phyloP scores from a whole-genome alignment of 1,140 invertebrate genomes.

The Elysia chlorotica region DNA sequence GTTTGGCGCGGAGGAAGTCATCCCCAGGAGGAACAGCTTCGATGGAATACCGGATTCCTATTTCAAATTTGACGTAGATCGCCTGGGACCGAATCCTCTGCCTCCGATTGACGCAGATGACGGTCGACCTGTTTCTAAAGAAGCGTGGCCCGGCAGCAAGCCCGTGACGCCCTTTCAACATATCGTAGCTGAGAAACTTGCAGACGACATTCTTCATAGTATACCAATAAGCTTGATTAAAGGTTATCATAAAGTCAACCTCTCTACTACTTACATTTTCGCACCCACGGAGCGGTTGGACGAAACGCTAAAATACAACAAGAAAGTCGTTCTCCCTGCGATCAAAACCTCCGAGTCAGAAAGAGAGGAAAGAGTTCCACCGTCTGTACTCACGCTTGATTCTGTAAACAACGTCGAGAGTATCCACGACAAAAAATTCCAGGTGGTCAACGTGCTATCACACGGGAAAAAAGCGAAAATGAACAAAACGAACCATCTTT shows the following conservation, averaged over 20 bases:
- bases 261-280: neutral
- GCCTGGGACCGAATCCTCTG: too few relatives aligned
- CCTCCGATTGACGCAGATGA: too few relatives aligned
- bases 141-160: too few relatives aligned
- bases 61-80: neutral
- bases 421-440: neutral
- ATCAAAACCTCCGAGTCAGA: neutral
- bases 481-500: neutral
- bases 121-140: too few relatives aligned
- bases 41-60: neutral
- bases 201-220: neutral
- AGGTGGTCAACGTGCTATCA: neutral
- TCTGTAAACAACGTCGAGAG: neutral
- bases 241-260: neutral
- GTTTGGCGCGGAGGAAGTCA: neutral
- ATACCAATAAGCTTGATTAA: neutral
- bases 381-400: too few relatives aligned
- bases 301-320: neutral
- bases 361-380: neutral
- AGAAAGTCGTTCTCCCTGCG: neutral
- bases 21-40: neutral
- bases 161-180: too few relatives aligned
- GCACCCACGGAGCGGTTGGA: neutral
- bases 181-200: too few relatives aligned
- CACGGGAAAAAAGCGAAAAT: too few relatives aligned